Base-by-base conservation (phyloP, 2,113 vertebrate genomes). In the Petrocephalus microphthalmus region DNA sequence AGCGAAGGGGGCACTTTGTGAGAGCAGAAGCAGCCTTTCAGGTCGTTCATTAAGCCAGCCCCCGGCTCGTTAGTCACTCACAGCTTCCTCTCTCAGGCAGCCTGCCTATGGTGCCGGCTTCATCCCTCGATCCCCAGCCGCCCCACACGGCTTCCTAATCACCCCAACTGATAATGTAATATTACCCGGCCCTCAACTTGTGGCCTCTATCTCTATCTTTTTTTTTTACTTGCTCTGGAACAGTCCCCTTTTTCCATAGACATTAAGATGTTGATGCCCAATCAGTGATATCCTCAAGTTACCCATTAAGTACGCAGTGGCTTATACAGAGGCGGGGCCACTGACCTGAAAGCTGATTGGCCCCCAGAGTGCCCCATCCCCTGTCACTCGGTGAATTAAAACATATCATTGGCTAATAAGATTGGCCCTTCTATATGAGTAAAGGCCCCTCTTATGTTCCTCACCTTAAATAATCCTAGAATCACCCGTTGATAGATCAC, bases 91-190 rank as follows among this genome's bases (percentile, higher is more conserved):
- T 29, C 25, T 29, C 60, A 29, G n/a, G 60, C n/a, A 67, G 10
- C 8, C 60, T 67, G 60, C 60, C 60, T 67, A 11, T 0, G n/a
- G 29, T 67, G 8, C 3, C 1, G 1, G 6, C 74, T 42, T 20
- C 17, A 2, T 81, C 15, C 74, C 74, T 45, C 1, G n/a, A 29
- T 67, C 60, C 60, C 81, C 81, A 45, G 22, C 25, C 49, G 5
- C 5, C 83, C 83, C 47, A 84, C n/a, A 52, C n/a, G 49, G 49
- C 51, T 84, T 25, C 13, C 83, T 84, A 84, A 84, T 84, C 83
- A 84, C 83, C 49, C n/a, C 83, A 15, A 11, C 83, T 84, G n/a
- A 84, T 52, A 84, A 84, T 51, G 47, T 29, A 52, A 52, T 52
- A 25, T 29, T 25, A 84, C n/a, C 83, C 83, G 1, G n/a, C 6